Evolutionary conservation across 2,113 vertebrate species (phyloP), one percentile per base, ranked within the genome.

Genomic region (Crotalus horridus): DNA sequence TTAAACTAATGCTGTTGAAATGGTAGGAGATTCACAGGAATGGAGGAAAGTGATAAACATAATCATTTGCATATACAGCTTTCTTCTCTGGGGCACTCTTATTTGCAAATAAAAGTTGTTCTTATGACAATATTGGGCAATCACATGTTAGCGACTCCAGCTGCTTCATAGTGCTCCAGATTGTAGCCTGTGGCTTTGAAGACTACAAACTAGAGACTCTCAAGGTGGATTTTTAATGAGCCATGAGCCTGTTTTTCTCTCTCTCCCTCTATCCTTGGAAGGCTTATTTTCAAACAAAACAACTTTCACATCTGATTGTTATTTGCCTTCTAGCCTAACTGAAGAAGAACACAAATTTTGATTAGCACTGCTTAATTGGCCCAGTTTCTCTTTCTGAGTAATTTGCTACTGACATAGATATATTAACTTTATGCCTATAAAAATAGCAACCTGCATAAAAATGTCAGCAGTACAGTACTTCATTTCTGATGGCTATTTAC

Each of bases 401-500:
- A 24, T 89, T 90, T 2, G 0, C 90, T 3, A 17, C 1, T 64
- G 91, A 91, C 15, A 91, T 29, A n/a, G 69, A 91, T 24, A 0
- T 87, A 53, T 93, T 59, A 93, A 6, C 48, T 11, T 2, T 0
- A 48, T 56, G 0, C 15, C 15, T 88, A 20, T 85, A 55, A 88
- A 93, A 64, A 93, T 86, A 4, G 15, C 7, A 56, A 11, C 90
- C 1, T 86, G 20, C 74, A 89, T 85, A 89, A 3, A 43, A 4
- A 74, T 54, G 12, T 0, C 1, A 1, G 48, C 2, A 53, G 0
- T 11, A 69, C 2, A 53, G 0, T 9, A 69, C 1, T 10, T 54
- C 58, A 3, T 24, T 90, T 94, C 26, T 64, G 51, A 58, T 15
- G 24, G 1, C 9, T 39, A 43, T 85, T 61, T 87, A 24, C 4